A percentile compares a stretch with the other conserved stretches of the same genome.
These are phyloP conservation scores for Drosophila prosaltans DNA, from an alignment of 1,140 invertebrate species.

Conservation along the genomic window DNA sequence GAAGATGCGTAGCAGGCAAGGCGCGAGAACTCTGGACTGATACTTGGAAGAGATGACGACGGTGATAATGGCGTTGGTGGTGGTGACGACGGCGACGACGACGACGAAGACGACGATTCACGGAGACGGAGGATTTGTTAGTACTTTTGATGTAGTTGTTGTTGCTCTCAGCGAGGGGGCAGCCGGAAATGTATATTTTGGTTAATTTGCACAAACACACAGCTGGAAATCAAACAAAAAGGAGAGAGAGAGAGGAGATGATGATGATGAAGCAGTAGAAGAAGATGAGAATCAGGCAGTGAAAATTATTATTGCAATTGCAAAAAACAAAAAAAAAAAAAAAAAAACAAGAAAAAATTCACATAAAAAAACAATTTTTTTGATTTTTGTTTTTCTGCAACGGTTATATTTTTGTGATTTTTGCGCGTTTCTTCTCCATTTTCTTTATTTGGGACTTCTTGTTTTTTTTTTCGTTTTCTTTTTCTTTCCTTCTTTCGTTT, in stretches of 20 bases:
- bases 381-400: conserved; percentile 11
- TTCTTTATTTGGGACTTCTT: background rate
- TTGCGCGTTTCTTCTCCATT: background rate
- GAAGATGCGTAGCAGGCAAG: background rate
- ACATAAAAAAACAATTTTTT: conserved; percentile 6
- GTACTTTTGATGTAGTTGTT: conserved; percentile 12
- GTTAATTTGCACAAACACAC: conserved; percentile 78
- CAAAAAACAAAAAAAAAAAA: conserved; percentile 34
- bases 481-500: background rate
- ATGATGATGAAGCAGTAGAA: conserved; percentile 52
- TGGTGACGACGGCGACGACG: conserved; percentile 32
- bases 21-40: conserved; percentile 1
- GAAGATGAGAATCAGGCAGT: conserved; percentile 25
- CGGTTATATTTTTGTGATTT: background rate
- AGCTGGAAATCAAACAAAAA: conserved; percentile 70
- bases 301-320: conserved; percentile 39
- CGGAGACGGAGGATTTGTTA: conserved; percentile 18
- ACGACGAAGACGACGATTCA: conserved; percentile 25
- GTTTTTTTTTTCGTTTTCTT: background rate
- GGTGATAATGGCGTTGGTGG: conserved; percentile 37
- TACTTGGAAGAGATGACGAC: conserved; percentile 28
- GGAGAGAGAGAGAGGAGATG: conserved; percentile 40
- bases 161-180: conserved; percentile 45
- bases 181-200: conserved; percentile 79
- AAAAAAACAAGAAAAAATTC: conserved; percentile 6